Base-by-base conservation (phyloP, 2,888 invertebrate species). In the Schizaphis graminum region DNA sequence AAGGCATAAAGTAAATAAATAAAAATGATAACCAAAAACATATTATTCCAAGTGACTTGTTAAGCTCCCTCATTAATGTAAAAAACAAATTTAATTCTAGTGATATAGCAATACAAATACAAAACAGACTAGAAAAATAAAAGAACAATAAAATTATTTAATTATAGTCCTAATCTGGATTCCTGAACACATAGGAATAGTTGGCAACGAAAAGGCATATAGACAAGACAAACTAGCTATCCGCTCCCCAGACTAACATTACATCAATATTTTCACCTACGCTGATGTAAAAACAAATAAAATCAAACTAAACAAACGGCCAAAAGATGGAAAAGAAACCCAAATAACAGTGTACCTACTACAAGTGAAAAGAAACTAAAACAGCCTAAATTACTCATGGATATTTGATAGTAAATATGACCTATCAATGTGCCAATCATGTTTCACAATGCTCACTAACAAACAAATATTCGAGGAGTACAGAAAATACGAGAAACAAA, bases 71-170 rank as follows among this genome's bases (percentile, higher is more conserved):
- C 85, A 47, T 47, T 26, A 85, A 24, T 85, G 1, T 85, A 85
- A 44, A 85, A 85, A 85, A 85, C 85, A 85, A 85, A 85, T 85
- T 85, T 47, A 26, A 85, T 85, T 47, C 85, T 8, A 85, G 61
- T 61, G 28, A 67, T 28, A 8, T n/a, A 67, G 26, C 47, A 49
- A 86, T 86, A 47, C 28, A 86, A 86, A 86, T 86, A 8, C 86
- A 86, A 86, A 86, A 86, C 13, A 86, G 86, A 86, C 47, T 86
- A 28, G 11, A 86, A 49, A 13, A 47, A 28, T 4, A 24, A 86
- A 47, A 28, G 0, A 86, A 86, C 86, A 28, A 28, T 86, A 86
- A 67, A 47, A 47, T 47, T n/a, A n/a, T n/a, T n/a, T n/a, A n/a
- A n/a, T n/a, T 28, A 67, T 67, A n/a, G n/a, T 67, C 24, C 28